Evolutionary conservation across 2,888 invertebrate genomes (phyloP).

Genomic region (Bibio marci): DNA sequence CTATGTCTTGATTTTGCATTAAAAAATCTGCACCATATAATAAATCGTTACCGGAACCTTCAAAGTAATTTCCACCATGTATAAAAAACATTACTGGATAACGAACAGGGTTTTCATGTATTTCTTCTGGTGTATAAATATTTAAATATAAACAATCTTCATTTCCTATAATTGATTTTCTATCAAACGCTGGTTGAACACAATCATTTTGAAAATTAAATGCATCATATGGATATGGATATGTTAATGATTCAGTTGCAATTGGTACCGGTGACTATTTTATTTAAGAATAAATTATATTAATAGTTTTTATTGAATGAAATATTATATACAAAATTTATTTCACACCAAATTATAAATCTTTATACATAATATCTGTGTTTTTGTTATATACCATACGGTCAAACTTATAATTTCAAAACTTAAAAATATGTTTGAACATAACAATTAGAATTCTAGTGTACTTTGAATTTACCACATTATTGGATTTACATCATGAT

Average conservation of each 20-base stretch:
- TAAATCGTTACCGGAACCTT: background rate
- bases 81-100: conserved; percentile 4
- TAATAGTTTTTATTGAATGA: too few species aligned
- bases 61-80: conserved; percentile 1
- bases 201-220: conserved; percentile 2
- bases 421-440: too few species aligned
- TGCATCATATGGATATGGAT: conserved; percentile 3
- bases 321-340: too few species aligned
- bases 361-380: too few species aligned
- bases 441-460: too few species aligned
- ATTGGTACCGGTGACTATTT: conserved; percentile 4
- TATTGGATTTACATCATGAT: too few species aligned
- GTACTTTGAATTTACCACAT: too few species aligned
- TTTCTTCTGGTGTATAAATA: conserved; percentile 1
- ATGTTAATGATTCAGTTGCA: background rate
- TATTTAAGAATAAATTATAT: too few species aligned
- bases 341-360: too few species aligned
- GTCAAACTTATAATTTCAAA: too few species aligned
- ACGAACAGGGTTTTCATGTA: too few species aligned
- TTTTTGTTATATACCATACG: too few species aligned
- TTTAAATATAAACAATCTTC: conserved; percentile 7
- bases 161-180: background rate
- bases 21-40: conserved; percentile 4
- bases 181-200: background rate
- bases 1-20: conserved; percentile 1